phyloP scores from a whole-genome alignment of 2,888 invertebrate species.

The Andrena fulva region DNA sequence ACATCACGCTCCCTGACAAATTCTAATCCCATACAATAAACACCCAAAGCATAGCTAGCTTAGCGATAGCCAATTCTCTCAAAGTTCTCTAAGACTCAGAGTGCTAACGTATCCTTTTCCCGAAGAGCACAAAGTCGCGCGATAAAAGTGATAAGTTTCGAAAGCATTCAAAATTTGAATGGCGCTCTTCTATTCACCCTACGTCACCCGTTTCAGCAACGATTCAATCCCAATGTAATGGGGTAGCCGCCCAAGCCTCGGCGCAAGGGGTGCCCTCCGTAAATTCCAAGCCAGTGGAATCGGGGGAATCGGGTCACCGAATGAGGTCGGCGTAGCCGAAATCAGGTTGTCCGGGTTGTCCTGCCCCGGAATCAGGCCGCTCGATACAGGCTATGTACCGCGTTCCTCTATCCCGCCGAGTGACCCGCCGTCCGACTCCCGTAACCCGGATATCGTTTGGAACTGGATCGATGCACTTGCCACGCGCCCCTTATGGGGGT shows the following conservation, averaged over 20 bases:
- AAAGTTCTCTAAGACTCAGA: too few species aligned
- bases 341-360: constrained; percentile 79
- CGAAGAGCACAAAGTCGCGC: too few species aligned
- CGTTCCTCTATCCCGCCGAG: constrained; percentile 62
- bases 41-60: too few species aligned
- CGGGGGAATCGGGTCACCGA: constrained; percentile 65
- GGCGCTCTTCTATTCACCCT: too few species aligned
- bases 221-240: neutral
- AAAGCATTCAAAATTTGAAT: too few species aligned
- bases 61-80: too few species aligned
- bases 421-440: constrained; percentile 75
- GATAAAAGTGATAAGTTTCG: too few species aligned
- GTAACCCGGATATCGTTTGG: constrained; percentile 77
- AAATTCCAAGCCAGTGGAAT: constrained; percentile 35
- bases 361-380: constrained; percentile 80
- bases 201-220: too few species aligned
- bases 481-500: constrained; percentile 51
- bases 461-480: constrained; percentile 79
- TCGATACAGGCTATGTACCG: constrained; percentile 81
- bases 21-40: too few species aligned
- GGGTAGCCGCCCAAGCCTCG: neutral
- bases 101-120: too few species aligned
- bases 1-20: too few species aligned
- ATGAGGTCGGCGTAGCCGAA: constrained; percentile 70
- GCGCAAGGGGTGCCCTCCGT: neutral